Conservation (phyloP, 2,113 vertebrate genomes). For the Saccopteryx bilineata region DNA sequence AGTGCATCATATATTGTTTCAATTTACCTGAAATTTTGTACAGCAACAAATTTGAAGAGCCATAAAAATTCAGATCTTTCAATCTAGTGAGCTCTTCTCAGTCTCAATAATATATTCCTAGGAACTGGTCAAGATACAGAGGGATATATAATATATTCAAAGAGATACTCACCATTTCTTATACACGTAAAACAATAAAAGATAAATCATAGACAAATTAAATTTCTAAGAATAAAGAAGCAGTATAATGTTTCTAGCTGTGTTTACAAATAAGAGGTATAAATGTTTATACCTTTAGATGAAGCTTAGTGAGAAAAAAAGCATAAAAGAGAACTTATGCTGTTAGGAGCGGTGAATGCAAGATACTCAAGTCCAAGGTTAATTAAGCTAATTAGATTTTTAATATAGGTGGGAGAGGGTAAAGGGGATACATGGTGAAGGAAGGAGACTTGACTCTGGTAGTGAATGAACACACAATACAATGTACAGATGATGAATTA, state of each 20-base stretch:
- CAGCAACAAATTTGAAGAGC: neutral
- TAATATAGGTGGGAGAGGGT: no score
- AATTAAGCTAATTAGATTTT: neutral
- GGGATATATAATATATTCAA: neutral
- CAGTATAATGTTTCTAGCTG: neutral
- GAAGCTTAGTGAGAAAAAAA: neutral
- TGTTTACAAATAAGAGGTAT: neutral
- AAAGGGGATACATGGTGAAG: no score
- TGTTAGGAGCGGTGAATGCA: neutral
- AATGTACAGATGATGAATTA: no score
- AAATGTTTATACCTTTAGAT: neutral
- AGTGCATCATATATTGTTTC: neutral
- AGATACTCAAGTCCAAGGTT: neutral
- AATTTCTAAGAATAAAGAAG: neutral
- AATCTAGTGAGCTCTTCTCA: neutral
- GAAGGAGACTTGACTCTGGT: no score
- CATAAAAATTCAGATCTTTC: neutral
- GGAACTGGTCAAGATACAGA: neutral
- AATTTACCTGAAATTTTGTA: neutral
- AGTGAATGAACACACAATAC: no score
- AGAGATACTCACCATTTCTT: neutral
- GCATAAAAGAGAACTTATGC: neutral
- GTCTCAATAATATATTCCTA: neutral
- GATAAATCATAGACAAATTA: neutral
- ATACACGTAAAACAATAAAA: constrained; percentile 7